Conservation (phyloP, 2,113 vertebrate species). For the Rhynchomys soricoides region DNA sequence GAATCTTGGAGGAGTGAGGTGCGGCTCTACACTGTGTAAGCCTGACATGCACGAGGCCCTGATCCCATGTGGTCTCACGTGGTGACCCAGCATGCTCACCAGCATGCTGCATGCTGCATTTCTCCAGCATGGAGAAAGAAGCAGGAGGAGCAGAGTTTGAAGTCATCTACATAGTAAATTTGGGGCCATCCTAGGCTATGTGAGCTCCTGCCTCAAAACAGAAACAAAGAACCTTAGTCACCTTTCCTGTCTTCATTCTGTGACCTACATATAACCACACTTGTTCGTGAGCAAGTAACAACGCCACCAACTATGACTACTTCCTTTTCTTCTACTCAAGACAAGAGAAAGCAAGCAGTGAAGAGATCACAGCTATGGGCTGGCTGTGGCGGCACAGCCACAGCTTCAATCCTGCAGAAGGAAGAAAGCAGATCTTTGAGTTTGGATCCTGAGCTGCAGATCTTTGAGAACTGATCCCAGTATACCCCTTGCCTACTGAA, state of each 20-base stretch:
- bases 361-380: background rate
- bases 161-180: no score
- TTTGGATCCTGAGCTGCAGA: no score
- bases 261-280: conserved; percentile 30
- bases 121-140: background rate
- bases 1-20: background rate
- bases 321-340: background rate
- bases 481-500: background rate
- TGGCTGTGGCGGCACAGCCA: background rate
- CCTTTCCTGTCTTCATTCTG: background rate
- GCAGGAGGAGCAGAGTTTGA: background rate
- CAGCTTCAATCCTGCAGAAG: background rate
- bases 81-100: no score
- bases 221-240: background rate
- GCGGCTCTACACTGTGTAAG: background rate
- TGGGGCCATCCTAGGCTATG: background rate
- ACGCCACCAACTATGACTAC: background rate
- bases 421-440: background rate
- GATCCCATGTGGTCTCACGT: no score
- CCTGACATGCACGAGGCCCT: background rate
- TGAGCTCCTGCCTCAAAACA: background rate
- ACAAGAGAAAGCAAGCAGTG: conserved; percentile 30
- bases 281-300: conserved; percentile 37
- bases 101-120: no score
- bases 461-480: background rate